Conservation (phyloP, 2,888 invertebrate species). For the Athalia rosae region DNA sequence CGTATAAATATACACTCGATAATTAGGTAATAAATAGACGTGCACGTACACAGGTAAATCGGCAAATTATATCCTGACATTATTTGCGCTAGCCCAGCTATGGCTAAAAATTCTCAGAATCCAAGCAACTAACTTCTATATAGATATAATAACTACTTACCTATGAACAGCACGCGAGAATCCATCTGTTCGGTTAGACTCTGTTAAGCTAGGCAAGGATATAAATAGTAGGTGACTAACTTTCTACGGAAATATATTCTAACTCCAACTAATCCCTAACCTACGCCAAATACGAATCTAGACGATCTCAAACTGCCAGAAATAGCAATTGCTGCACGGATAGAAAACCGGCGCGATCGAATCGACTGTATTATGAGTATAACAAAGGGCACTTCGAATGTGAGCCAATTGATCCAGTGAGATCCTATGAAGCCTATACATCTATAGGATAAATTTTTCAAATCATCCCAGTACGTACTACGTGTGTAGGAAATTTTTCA, state of each 20-base stretch:
- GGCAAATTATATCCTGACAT: too few species aligned
- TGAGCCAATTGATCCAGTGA: constrained; percentile 11
- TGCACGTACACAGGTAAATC: too few species aligned
- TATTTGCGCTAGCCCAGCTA: too few species aligned
- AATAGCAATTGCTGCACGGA: constrained; percentile 38
- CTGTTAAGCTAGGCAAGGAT: constrained; percentile 28
- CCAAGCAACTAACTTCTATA: background rate
- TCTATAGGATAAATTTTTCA: background rate
- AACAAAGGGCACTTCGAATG: constrained; percentile 20
- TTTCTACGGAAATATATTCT: constrained; percentile 37
- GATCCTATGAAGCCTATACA: background rate
- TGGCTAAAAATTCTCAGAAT: too few species aligned
- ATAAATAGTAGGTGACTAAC: constrained; percentile 40
- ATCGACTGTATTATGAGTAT: constrained; percentile 12
- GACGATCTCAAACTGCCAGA: constrained; percentile 27
- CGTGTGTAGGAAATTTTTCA: too few species aligned
- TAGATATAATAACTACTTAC: background rate
- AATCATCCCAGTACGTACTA: background rate
- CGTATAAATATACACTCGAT: too few species aligned
- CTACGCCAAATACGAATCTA: constrained; percentile 40
- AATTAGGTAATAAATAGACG: too few species aligned
- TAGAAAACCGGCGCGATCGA: background rate
- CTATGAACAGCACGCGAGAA: constrained; percentile 32
- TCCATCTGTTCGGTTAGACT: constrained; percentile 35
- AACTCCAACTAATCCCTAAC: constrained; percentile 39